These are phyloP conservation scores for Paracentrotus lividus DNA, from an alignment of 53 echinoderm and acorn worm species.

Conservation along the genomic window DNA sequence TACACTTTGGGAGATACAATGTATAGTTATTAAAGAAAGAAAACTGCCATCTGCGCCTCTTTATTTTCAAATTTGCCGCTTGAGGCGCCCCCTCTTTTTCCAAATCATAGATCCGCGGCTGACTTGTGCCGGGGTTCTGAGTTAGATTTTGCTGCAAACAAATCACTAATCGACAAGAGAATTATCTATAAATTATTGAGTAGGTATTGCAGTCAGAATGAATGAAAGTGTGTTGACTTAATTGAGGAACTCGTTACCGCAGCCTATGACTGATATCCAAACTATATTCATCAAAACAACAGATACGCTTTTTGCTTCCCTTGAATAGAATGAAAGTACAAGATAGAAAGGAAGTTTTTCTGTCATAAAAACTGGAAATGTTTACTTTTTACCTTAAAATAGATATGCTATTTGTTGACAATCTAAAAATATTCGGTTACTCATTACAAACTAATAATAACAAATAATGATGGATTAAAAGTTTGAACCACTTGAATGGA, in stretches of 20 bases:
- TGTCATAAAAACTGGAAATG: not conserved
- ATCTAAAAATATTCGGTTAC: not conserved
- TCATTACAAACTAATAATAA: too few species aligned
- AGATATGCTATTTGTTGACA: constrained; percentile 1
- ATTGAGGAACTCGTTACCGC: not conserved
- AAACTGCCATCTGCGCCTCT: too few species aligned
- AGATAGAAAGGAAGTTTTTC: not conserved
- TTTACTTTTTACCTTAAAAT: constrained; percentile 32
- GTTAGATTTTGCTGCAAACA: too few species aligned
- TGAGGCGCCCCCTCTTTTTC: too few species aligned
- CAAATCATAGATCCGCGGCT: too few species aligned
- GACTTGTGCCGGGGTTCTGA: too few species aligned
- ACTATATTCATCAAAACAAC: not conserved
- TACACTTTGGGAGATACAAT: too few species aligned
- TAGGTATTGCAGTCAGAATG: not conserved
- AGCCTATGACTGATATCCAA: not conserved
- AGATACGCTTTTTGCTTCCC: not conserved
- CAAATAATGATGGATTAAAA: not conserved
- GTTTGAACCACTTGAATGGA: not conserved
- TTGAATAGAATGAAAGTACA: not conserved
- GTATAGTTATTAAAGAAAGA: too few species aligned
- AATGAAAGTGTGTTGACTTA: not conserved
- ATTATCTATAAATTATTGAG: not conserved
- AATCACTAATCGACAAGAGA: not conserved
- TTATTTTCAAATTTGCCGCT: too few species aligned